These are phyloP conservation scores for Mormyrops boulengeri DNA, from an alignment of 2,797 vertebrate genomes.

Conservation along the genomic window DNA sequence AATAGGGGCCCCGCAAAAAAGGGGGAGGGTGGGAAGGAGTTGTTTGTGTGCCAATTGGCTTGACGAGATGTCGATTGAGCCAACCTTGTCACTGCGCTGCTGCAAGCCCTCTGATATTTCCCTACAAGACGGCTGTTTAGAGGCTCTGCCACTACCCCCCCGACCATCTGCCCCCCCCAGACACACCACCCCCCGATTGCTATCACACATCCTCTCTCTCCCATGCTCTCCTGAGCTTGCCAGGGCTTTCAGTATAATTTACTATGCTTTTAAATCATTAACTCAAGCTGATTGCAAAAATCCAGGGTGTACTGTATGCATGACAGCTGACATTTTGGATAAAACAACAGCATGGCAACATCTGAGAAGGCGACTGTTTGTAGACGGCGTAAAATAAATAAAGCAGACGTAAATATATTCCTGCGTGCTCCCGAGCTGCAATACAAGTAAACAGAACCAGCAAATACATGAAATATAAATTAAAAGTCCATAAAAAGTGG, in stretches of 20 bases:
- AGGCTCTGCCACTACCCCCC: constrained; percentile 43
- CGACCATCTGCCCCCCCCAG: constrained; percentile 23
- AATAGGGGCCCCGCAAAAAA: constrained; percentile 39
- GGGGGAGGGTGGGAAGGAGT: constrained; percentile 46
- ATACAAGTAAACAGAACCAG: constrained; percentile 46
- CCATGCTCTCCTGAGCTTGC: constrained; percentile 40
- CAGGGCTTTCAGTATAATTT: constrained; percentile 61
- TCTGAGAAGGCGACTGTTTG: constrained; percentile 36
- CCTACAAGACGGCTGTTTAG: constrained; percentile 54
- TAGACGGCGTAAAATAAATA: constrained; percentile 30
- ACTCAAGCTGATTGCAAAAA: constrained; percentile 53
- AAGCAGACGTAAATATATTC: constrained; percentile 26
- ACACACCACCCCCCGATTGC: not conserved
- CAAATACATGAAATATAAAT: constrained; percentile 50
- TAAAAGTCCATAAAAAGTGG: constrained; percentile 45
- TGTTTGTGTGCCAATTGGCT: constrained; percentile 62
- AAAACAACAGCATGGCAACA: constrained; percentile 39
- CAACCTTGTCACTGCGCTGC: constrained; percentile 61
- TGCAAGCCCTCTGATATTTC: constrained; percentile 60
- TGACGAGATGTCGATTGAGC: constrained; percentile 72
- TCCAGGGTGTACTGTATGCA: constrained; percentile 42
- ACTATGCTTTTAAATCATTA: constrained; percentile 69
- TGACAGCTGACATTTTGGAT: constrained; percentile 47
- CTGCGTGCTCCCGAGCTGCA: constrained; percentile 25
- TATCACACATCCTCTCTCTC: constrained; percentile 26